Evolutionary conservation across 2,113 vertebrate genomes (phyloP).

Genomic region (Phrynocephalus versicolor): DNA sequence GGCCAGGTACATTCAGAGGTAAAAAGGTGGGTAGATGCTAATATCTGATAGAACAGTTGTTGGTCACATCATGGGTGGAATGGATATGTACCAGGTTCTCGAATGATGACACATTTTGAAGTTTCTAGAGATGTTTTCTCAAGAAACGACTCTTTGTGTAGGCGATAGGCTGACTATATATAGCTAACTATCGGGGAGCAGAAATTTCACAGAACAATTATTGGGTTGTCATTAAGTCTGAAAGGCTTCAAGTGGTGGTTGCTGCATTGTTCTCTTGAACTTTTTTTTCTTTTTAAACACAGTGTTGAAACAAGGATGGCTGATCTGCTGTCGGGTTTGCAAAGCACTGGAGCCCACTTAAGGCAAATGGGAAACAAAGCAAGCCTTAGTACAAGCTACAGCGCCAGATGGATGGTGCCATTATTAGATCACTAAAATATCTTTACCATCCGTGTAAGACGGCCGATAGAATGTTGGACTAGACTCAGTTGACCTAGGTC

Average conservation of each 20-base stretch:
- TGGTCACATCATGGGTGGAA: too few species aligned
- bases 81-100: neutral
- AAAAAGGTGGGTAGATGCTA: too few species aligned
- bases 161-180: neutral
- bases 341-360: rapidly evolving
- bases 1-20: too few species aligned
- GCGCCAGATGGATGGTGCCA: too few species aligned
- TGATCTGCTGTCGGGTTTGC: neutral
- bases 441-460: too few species aligned
- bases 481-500: too few species aligned
- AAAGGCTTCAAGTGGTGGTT: conserved; percentile 9
- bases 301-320: neutral
- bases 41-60: too few species aligned
- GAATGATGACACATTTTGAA: neutral
- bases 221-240: conserved; percentile 35
- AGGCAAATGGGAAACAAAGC: too few species aligned
- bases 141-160: conserved; percentile 22
- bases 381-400: too few species aligned
- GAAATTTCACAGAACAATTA: conserved; percentile 38
- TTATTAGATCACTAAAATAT: too few species aligned
- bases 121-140: conserved; percentile 29
- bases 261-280: rapidly evolving
- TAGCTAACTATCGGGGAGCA: conserved; percentile 2
- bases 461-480: too few species aligned
- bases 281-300: neutral